A percentile compares a stretch with the other conserved stretches of the same genome.
phyloP scores from a whole-genome alignment of 2,113 vertebrate genomes.

The Pholis gunnellus region DNA sequence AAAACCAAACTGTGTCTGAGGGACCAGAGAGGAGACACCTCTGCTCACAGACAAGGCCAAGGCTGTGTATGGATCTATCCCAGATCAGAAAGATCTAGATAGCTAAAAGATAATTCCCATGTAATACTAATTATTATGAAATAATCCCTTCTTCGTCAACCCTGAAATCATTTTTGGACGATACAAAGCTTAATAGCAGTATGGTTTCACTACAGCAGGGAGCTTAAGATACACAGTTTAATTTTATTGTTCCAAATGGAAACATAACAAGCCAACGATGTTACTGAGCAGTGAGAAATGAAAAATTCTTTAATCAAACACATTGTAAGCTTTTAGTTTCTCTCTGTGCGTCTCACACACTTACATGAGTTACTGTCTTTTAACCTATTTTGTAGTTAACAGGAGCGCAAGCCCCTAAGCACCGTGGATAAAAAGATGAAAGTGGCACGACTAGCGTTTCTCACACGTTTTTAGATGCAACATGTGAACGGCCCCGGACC shows the following conservation, averaged over 20 bases:
- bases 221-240: not conserved
- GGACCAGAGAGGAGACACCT: constrained; percentile 60
- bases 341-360: not conserved
- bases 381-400: not conserved
- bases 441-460: too few species aligned
- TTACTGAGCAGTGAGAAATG: not conserved
- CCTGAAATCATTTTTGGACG: not conserved
- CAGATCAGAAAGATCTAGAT: not conserved
- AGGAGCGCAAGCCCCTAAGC: not conserved
- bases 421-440: not conserved
- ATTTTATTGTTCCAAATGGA: not conserved
- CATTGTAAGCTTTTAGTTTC: not conserved
- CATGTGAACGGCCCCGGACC: not conserved
- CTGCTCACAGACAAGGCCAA: constrained; percentile 41
- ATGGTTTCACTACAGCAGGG: not conserved
- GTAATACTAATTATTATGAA: not conserved
- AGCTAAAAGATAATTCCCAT: not conserved
- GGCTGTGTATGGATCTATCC: not conserved
- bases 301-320: not conserved
- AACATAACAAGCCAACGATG: not conserved
- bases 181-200: not conserved
- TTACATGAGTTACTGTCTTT: not conserved
- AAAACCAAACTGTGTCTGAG: constrained; percentile 64
- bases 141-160: not conserved
- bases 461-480: not conserved